A percentile compares a stretch with the other conserved stretches of the same genome.
phyloP scores from a whole-genome alignment of 2,113 vertebrate species.

The Chaetorhynchus papuensis region DNA sequence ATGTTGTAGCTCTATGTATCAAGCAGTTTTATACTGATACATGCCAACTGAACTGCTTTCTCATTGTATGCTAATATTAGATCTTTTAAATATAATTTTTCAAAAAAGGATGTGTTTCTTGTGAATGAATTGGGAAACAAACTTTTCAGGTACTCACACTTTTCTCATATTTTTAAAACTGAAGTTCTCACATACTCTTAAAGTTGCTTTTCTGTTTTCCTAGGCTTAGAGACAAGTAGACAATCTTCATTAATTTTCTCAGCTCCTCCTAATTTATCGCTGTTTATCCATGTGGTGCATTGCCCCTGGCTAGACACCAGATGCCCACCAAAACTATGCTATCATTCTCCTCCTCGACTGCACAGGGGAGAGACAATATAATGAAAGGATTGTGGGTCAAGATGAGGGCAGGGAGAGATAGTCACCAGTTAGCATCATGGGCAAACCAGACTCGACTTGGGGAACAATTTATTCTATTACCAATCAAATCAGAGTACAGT shows the following conservation, averaged over 20 bases:
- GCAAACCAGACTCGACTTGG: accelerated
- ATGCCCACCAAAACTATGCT: neutral
- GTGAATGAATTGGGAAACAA: neutral
- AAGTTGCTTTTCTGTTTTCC: neutral
- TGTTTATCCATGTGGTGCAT: neutral
- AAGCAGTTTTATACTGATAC: neutral
- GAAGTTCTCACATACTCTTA: neutral
- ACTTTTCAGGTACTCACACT: neutral
- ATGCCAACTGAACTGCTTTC: neutral
- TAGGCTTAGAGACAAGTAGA: neutral
- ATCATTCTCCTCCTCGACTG: neutral
- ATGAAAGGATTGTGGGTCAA: neutral
- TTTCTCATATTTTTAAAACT: neutral
- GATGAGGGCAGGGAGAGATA: neutral
- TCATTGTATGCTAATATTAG: neutral
- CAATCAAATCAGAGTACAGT: neutral
- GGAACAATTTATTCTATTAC: neutral
- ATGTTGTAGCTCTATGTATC: neutral
- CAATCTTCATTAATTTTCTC: neutral
- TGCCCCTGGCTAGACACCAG: neutral
- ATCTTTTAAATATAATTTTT: neutral
- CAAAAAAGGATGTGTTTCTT: neutral
- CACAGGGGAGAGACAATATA: neutral
- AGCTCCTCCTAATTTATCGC: neutral
- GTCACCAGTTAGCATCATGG: accelerated